Evolutionary conservation across 2,797 vertebrate species (phyloP), one percentile per base, ranked within the genome.

Genomic region (Chaunax sp.): DNA sequence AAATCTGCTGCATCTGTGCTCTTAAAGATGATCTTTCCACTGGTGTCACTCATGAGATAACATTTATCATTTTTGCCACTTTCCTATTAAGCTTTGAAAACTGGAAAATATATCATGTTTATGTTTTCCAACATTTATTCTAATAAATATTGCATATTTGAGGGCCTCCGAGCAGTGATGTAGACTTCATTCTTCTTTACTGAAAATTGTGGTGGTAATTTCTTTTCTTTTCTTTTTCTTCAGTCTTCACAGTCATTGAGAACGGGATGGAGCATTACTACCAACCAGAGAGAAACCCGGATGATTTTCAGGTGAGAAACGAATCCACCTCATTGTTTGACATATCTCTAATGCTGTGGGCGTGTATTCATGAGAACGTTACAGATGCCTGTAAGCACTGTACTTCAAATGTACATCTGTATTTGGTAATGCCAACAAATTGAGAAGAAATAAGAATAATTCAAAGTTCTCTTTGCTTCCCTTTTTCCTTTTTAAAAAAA

Each of bases 211-310:
- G 10, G 2, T 43, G 0, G 3, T 49, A 38, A 46, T 56, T 28
- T 9, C 2, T 49, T 52, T n/a, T 4, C 2, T 37, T 20, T 40
- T 65, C 51, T 45, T 22, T 50, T 38, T 52, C 44, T 54, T 43
- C 67, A 99, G 97, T 99, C 84, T 99, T 98, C 89, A 93, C 94
- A 11, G 95, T 95, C 28, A 85, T 97, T 1, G 95, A 98, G 93
- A 98, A 99, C 0, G 96, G 96, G 76, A 94, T 90, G 0, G 94
- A 96, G 26, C 90, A 91, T 79, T 95, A 94, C 80, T 75, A 88
- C 77, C 85, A 83, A 82, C 94, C 94, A 69, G 95, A 95, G 83
- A 90, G 89, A 73, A 96, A 94, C 86, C 77, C 60, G 1, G 86
- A 93, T 44, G 80, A 89, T 58, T 90, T 93, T 35, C 87, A 64